Evolutionary conservation across 2,113 vertebrate genomes (phyloP), one percentile per base, ranked within the genome.

Genomic region (Suricata suricatta): DNA sequence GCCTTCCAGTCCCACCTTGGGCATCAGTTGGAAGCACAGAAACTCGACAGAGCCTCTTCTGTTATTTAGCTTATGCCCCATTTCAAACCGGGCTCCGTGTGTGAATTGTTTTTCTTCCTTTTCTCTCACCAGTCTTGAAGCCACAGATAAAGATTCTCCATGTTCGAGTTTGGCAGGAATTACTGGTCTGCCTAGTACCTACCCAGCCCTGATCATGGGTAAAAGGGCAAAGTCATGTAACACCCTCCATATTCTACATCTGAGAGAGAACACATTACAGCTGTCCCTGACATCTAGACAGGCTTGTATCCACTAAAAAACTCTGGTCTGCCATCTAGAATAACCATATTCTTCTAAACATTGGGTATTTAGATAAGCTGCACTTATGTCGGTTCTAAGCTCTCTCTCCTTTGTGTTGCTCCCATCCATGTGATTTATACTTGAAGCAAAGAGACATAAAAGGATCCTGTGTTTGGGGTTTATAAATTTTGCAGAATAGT

Each of bases 391-490:
- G 1, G 21, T 50, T 69, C 79, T 63, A 90, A 92, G 69, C 11
- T 27, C 31, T 31, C 50, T 71, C n/a, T 63, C 76, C 64, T 93
- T 92, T 90, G 74, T 80, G 84, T 50, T 44, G 47, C 71, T 74
- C 31, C 83, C 74, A 38, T 85, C 33, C 4, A 9, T 50, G 12
- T 95, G 57, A 84, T 97, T 98, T 98, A 89, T 92, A 88, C 97
- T 90, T 14, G 57, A 97, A 93, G 88, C 64, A 98, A 94, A 94
- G 38, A 11, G 72, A 90, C 69, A 96, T 92, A 79, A 97, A 98
- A 97, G 88, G 87, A 52, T 50, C 7, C 27, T 64, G 50, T 25
- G 54, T 41, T 96, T 96, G 90, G 93, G 88, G 80, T 92, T 97
- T 97, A 89, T 69, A 83, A 52, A 87, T 97, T 97, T 93, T 35